phyloP scores from a whole-genome alignment of 2,888 invertebrate genomes.

The Drosophila emarginata region DNA sequence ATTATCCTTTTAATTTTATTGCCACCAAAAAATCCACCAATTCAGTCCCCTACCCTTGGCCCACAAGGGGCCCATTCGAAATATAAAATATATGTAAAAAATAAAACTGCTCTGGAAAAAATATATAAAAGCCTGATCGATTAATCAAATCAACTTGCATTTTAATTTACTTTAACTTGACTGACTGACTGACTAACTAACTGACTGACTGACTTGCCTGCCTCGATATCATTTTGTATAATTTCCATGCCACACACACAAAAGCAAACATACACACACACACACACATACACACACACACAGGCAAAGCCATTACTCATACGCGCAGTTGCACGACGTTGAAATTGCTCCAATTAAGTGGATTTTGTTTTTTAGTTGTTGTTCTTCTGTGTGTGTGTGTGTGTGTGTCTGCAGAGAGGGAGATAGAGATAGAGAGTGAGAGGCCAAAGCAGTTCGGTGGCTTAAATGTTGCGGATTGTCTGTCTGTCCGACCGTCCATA shows the following conservation, averaged over 20 bases:
- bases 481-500: constrained; percentile 6
- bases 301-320: constrained; percentile 52
- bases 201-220: constrained; percentile 57
- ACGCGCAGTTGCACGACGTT: constrained; percentile 74
- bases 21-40: background rate
- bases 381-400: background rate
- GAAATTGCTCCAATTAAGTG: constrained; percentile 80
- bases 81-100: too few relatives aligned
- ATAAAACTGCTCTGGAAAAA: background rate
- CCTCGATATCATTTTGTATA: constrained; percentile 69
- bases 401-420: constrained; percentile 26
- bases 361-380: constrained; percentile 19
- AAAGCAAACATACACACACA: constrained; percentile 13
- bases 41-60: background rate
- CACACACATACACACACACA: background rate
- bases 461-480: constrained; percentile 22
- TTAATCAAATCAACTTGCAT: constrained; percentile 70
- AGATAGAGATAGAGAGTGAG: too few relatives aligned
- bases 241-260: constrained; percentile 66
- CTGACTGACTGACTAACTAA: constrained; percentile 51
- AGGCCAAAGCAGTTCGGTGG: constrained; percentile 64
- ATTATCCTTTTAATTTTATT: too few relatives aligned
- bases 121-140: constrained; percentile 50
- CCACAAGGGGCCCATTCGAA: too few relatives aligned
- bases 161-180: constrained; percentile 52